Percentiles rank a stretch among this genome's conserved stretches.
phyloP scores from a whole-genome alignment of 2,797 vertebrate species.

The Phataginus tricuspis region DNA sequence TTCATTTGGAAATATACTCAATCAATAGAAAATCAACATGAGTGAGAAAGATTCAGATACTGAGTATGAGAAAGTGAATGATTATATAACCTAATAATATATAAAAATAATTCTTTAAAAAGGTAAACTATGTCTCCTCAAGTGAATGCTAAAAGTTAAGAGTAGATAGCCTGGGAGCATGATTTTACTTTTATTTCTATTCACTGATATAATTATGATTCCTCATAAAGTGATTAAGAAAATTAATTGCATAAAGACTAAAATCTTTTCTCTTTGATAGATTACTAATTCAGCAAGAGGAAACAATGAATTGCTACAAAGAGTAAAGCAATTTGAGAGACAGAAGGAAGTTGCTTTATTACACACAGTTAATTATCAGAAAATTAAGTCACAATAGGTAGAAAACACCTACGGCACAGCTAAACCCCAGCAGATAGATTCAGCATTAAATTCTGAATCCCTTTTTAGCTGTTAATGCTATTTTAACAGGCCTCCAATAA shows the following conservation, averaged over 20 bases:
- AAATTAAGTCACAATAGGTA: constrained; percentile 49
- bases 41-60: constrained; percentile 1
- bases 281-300: constrained; percentile 40
- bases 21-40: neutral
- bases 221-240: constrained; percentile 56
- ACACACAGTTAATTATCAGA: constrained; percentile 57
- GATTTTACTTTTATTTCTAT: constrained; percentile 51
- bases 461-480: neutral
- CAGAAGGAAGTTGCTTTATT: constrained; percentile 34
- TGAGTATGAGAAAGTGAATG: constrained; percentile 29
- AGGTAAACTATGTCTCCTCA: neutral
- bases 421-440: constrained; percentile 2
- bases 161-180: neutral
- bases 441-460: neutral
- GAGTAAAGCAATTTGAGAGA: constrained; percentile 38
- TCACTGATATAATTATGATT: constrained; percentile 48
- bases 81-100: neutral
- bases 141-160: constrained; percentile 29
- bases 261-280: constrained; percentile 44
- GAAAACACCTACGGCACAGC: neutral
- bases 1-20: constrained; percentile 44
- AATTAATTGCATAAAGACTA: constrained; percentile 55
- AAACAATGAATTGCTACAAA: constrained; percentile 54
- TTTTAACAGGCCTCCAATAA: neutral
- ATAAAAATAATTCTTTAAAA: constrained; percentile 53